Conservation (phyloP, 92 coral and sea anemone species). For the Scolanthus callimorphus region DNA sequence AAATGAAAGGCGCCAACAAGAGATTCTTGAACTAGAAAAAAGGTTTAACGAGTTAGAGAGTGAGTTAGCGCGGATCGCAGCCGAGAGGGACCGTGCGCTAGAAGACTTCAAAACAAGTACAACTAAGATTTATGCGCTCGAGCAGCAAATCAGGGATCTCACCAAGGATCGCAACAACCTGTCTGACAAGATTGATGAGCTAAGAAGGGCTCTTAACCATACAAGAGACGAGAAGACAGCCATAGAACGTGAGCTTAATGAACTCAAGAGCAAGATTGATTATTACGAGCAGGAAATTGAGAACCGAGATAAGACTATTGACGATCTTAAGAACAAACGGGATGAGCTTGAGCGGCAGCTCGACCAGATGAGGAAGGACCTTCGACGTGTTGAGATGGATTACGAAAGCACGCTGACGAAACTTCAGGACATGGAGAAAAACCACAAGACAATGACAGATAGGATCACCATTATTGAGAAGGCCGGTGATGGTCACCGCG, state of each 20-base stretch:
- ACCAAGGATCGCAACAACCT: conserved; percentile 68
- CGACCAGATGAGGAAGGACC: conserved; percentile 80
- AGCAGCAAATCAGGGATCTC: conserved; percentile 82
- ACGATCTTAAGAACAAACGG: conserved; percentile 64
- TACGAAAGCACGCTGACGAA: conserved; percentile 85
- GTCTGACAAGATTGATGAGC: conserved; percentile 79
- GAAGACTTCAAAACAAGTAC: conserved; percentile 69
- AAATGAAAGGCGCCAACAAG: conserved; percentile 54
- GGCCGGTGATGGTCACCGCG: conserved; percentile 79
- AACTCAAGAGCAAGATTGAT: conserved; percentile 84
- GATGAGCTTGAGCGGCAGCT: conserved; percentile 81
- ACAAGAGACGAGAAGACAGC: conserved; percentile 79
- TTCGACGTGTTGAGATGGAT: conserved; percentile 86
- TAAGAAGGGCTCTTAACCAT: conserved; percentile 53
- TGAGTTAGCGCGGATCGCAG: conserved; percentile 62
- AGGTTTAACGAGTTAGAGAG: conserved; percentile 81
- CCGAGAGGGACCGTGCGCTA: conserved; percentile 88
- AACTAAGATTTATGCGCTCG: conserved; percentile 59
- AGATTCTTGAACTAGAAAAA: conserved; percentile 68
- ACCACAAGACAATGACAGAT: conserved; percentile 67
- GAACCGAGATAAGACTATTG: conserved; percentile 69
- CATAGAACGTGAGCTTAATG: conserved; percentile 74
- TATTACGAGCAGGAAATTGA: conserved; percentile 78
- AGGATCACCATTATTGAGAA: conserved; percentile 71
- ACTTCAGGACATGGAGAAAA: conserved; percentile 72